Evolutionary conservation across 2,113 vertebrate species (phyloP).

Genomic region (Agapornis roseicollis): DNA sequence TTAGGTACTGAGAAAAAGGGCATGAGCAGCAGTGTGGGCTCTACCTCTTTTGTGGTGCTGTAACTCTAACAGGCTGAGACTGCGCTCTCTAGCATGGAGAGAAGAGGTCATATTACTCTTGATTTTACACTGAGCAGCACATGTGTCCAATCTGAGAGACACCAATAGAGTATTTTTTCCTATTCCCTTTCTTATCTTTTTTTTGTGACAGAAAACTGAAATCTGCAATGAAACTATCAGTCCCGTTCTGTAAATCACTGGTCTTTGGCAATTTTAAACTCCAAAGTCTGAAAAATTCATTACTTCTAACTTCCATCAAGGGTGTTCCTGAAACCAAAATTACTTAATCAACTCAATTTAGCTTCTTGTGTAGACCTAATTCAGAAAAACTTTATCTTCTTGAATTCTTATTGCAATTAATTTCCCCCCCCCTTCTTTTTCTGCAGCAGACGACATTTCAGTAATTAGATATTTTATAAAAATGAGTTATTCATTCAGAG

Average conservation of each 20-base stretch:
- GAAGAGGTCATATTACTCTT: not conserved
- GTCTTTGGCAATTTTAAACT: slow-evolving; percentile 55
- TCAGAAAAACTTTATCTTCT: slow-evolving; percentile 69
- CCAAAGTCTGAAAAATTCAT: slow-evolving; percentile 66
- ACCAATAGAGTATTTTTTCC: not conserved
- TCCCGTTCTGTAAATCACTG: not conserved
- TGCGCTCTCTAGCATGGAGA: not conserved
- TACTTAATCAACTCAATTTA: slow-evolving; percentile 74
- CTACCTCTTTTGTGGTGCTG: accelerated
- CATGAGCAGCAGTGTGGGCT: not conserved
- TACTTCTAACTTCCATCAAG: slow-evolving; percentile 62
- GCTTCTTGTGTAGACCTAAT: slow-evolving; percentile 68
- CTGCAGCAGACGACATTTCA: slow-evolving; percentile 59
- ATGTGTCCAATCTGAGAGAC: slow-evolving; percentile 1
- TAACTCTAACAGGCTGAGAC: not conserved
- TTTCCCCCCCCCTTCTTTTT: not conserved
- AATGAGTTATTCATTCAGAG: slow-evolving; percentile 67
- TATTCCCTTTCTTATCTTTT: not conserved
- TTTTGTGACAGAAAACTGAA: slow-evolving; percentile 49
- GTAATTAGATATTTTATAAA: slow-evolving; percentile 74
- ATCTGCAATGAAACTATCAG: not conserved
- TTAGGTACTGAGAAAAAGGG: not conserved
- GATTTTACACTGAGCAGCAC: slow-evolving; percentile 42
- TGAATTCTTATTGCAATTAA: slow-evolving; percentile 77
- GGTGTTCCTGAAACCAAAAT: slow-evolving; percentile 65